Evolutionary conservation across 2,113 vertebrate species (phyloP), one percentile per base, ranked within the genome.

Genomic region (Clinocottus analis): DNA sequence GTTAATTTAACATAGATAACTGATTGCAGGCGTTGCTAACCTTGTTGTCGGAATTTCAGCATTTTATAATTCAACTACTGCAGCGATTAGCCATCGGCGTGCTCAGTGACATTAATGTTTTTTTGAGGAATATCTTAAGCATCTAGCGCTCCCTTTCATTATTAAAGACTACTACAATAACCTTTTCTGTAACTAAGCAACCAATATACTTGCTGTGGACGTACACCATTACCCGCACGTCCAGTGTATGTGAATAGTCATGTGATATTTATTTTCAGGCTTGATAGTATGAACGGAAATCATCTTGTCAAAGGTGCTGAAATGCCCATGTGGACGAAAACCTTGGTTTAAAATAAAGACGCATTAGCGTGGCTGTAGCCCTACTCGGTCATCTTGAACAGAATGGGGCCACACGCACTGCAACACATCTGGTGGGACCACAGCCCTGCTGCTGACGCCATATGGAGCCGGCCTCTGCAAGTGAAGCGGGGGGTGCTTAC

Each of bases 351-450:
- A 53, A 12, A 23, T 2, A 1, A 25, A 25, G 11, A 25, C 2
- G 51, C 23, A 25, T 12, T 55, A 25, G n/a, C 11, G 51, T 25
- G 51, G 51, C 1, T 53, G 51, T 23, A 11, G n/a, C 21, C 51
- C 9, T 10, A 55, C 37, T 87, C 67, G 56, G 43, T 89, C 87
- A 91, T 69, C 25, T 55, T 11, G 23, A 87, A 84, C 82, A 91
- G 89, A 92, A 91, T 80, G 77, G 55, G 86, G 89, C 56, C 84
- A 85, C 53, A 60, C 56, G 58, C 70, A n/a, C 64, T 4, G 37
- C 41, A 59, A 39, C 27, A 19, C 82, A 85, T 82, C 79, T 88
- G 81, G 35, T 66, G 49, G 71, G 63, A 37, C 72, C 51, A 21
- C 73, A 61, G 58, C 72, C 33, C 9, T 62, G 41, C 72, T 86